Percentiles rank a stretch among this genome's conserved stretches.
These are phyloP conservation scores for Microcebus griseorufus DNA, from an alignment of 2,113 vertebrate genomes.

Conservation along the genomic window DNA sequence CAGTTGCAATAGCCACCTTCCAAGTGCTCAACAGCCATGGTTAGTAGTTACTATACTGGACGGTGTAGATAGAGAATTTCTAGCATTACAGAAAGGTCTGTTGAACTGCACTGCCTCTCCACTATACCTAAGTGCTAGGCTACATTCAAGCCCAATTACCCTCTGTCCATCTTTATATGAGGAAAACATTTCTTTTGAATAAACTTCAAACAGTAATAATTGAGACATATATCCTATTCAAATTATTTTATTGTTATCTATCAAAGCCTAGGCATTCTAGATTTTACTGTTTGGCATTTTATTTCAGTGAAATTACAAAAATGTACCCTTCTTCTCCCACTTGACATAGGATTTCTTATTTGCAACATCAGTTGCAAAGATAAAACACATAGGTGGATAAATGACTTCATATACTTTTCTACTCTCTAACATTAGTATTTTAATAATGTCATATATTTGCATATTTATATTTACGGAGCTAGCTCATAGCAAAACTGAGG, in stretches of 20 bases:
- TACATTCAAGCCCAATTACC: background rate
- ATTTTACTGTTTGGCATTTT: background rate
- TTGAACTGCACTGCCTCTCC: background rate
- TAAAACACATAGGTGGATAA: background rate
- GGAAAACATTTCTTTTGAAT: background rate
- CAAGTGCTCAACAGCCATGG: background rate
- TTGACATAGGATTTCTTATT: background rate
- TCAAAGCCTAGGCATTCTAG: background rate
- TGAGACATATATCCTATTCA: background rate
- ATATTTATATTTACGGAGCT: background rate
- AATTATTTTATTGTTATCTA: constrained; percentile 17
- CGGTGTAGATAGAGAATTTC: background rate
- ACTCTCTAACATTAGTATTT: background rate
- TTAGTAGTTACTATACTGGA: background rate
- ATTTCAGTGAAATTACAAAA: background rate
- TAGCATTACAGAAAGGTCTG: background rate
- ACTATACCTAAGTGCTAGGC: background rate
- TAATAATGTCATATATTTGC: background rate
- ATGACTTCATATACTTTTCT: background rate
- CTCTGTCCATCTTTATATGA: background rate
- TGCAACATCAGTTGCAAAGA: background rate
- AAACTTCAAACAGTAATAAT: background rate
- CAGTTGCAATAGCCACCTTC: background rate
- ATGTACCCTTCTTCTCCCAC: background rate
- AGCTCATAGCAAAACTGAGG: background rate